Evolutionary conservation across 2,888 invertebrate species (phyloP).

Genomic region (Cerceris ruficornis): DNA sequence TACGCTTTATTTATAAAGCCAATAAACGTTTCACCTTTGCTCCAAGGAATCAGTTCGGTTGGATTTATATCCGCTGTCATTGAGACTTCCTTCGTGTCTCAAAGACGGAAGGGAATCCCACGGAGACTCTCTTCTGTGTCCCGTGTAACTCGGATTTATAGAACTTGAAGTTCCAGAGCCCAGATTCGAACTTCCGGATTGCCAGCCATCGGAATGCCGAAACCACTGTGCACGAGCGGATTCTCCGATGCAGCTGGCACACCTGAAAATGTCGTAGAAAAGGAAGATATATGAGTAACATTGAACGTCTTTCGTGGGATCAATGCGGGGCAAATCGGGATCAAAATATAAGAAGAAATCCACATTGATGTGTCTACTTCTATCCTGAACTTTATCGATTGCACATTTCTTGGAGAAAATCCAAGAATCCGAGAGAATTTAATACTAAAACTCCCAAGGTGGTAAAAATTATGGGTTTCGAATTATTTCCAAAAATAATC

Average conservation of each 20-base stretch:
- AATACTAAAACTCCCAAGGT: too few species aligned
- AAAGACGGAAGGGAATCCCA: constrained; percentile 94
- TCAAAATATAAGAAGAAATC: too few species aligned
- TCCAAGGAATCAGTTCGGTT: constrained; percentile 93
- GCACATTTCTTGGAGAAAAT: too few species aligned
- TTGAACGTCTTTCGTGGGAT: too few species aligned
- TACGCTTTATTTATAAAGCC: not conserved
- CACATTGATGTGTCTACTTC: too few species aligned
- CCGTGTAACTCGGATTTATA: constrained; percentile 76
- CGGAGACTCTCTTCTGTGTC: constrained; percentile 89
- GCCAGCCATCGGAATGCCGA: constrained; percentile 95
- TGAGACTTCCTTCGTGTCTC: constrained; percentile 92
- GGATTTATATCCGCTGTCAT: constrained; percentile 94
- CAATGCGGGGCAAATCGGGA: too few species aligned
- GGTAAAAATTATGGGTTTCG: too few species aligned
- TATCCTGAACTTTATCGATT: too few species aligned
- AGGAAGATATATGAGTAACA: too few species aligned
- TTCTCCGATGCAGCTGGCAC: constrained; percentile 94
- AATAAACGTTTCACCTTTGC: constrained; percentile 86
- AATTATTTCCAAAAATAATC: too few species aligned
- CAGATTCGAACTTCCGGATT: constrained; percentile 88
- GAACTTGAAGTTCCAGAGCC: constrained; percentile 84
- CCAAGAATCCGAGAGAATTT: too few species aligned
- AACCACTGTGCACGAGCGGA: constrained; percentile 95
- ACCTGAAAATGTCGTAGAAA: constrained; percentile 81